phyloP scores from a whole-genome alignment of 2,113 vertebrate species.

The Cheirogaleus medius region DNA sequence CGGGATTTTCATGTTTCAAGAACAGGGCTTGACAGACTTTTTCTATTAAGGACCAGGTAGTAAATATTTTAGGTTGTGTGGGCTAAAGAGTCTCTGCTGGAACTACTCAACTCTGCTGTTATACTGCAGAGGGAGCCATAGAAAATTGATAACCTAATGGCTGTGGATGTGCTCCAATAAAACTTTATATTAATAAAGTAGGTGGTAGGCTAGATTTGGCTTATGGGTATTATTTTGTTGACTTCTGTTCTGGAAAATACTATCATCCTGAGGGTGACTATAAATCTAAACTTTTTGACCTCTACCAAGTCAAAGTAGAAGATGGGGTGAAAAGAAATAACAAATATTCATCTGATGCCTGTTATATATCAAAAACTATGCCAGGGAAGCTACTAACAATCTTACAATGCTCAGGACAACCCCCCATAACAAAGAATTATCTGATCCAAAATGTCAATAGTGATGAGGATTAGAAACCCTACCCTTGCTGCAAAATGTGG shows the following conservation, averaged over 20 bases:
- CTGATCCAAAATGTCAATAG: background rate
- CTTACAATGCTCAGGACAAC: background rate
- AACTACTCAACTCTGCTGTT: background rate
- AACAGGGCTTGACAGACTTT: background rate
- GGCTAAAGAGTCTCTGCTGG: background rate
- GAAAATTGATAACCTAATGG: background rate
- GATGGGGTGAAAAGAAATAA: background rate
- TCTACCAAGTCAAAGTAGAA: background rate
- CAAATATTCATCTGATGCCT: background rate
- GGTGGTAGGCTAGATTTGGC: background rate
- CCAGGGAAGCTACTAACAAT: background rate
- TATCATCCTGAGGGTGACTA: background rate
- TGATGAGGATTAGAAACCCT: background rate
- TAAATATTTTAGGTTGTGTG: slow-evolving; percentile 19
- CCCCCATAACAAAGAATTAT: background rate
- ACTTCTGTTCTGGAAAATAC: background rate
- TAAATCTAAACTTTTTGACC: background rate
- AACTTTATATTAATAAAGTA: background rate
- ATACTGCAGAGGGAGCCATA: background rate
- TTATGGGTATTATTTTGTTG: background rate
- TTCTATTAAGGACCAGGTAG: background rate
- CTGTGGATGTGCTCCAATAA: background rate
- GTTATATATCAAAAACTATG: background rate
- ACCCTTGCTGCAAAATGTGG: background rate
- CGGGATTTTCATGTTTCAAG: slow-evolving; percentile 4